Percentiles rank a stretch among this genome's conserved stretches.
phyloP scores from a whole-genome alignment of 2,888 invertebrate species.

The Lithophane semibrunnea region DNA sequence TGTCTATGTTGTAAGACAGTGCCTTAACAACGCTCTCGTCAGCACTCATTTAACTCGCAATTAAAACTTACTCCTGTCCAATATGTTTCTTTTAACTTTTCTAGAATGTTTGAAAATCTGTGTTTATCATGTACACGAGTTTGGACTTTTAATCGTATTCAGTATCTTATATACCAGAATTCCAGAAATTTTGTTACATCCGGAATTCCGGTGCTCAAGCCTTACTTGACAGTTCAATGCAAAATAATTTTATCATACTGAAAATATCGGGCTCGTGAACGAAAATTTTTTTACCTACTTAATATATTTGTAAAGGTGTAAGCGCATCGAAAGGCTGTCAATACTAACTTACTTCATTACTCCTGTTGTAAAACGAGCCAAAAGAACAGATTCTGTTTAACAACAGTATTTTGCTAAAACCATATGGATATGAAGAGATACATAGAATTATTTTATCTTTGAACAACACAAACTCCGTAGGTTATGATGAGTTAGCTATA shows the following conservation, averaged over 20 bases:
- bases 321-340: not conserved
- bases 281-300: not conserved
- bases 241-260: not conserved
- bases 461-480: no score
- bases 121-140: not conserved
- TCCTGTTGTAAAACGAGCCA: not conserved
- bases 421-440: no score
- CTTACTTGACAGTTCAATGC: not conserved
- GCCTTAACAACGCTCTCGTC: not conserved
- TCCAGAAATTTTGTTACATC: no score
- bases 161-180: not conserved
- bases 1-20: not conserved
- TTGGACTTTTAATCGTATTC: not conserved
- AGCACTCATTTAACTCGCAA: not conserved
- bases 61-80: not conserved
- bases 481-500: no score
- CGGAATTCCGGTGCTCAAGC: no score
- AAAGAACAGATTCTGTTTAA: not conserved
- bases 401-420: not conserved
- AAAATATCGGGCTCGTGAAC: not conserved
- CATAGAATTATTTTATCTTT: no score
- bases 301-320: slow-evolving; percentile 1
- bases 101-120: not conserved
- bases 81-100: not conserved
- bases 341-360: not conserved